Evolutionary conservation across 1,140 invertebrate genomes (phyloP).

Genomic region (Drosophila biarmipes): DNA sequence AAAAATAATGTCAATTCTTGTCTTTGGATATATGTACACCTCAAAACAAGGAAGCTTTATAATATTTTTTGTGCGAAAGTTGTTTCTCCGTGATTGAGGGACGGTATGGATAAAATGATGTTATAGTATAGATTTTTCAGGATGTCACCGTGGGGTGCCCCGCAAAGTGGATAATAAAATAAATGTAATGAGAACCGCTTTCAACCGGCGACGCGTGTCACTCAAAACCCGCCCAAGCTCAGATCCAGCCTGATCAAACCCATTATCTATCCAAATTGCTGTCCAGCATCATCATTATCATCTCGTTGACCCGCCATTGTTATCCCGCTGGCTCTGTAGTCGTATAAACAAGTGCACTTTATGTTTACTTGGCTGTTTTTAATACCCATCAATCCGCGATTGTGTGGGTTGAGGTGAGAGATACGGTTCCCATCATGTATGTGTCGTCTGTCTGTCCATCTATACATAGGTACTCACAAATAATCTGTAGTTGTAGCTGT

Average conservation of each 20-base stretch:
- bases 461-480: conserved; percentile 9
- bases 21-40: no score
- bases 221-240: conserved; percentile 42
- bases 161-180: conserved; percentile 9
- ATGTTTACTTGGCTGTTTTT: conserved; percentile 51
- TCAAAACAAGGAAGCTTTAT: no score
- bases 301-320: conserved; percentile 54
- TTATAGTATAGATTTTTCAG: neutral
- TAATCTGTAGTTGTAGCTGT: conserved; percentile 20
- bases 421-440: conserved; percentile 52
- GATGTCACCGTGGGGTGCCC: conserved; percentile 11
- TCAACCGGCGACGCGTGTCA: conserved; percentile 44
- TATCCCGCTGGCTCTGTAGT: conserved; percentile 33
- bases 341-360: conserved; percentile 60
- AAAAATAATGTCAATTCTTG: no score
- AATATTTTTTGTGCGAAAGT: no score
- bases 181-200: conserved; percentile 31
- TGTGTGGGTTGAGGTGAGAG: conserved; percentile 61
- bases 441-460: neutral
- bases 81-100: neutral
- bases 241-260: conserved; percentile 21
- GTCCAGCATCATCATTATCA: conserved; percentile 34
- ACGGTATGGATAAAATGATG: no score
- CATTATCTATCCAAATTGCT: conserved; percentile 41
- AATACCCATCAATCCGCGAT: conserved; percentile 35